These are phyloP conservation scores for Tenualosa thibaudeaui DNA, from an alignment of 2,797 vertebrate genomes.

Conservation along the genomic window DNA sequence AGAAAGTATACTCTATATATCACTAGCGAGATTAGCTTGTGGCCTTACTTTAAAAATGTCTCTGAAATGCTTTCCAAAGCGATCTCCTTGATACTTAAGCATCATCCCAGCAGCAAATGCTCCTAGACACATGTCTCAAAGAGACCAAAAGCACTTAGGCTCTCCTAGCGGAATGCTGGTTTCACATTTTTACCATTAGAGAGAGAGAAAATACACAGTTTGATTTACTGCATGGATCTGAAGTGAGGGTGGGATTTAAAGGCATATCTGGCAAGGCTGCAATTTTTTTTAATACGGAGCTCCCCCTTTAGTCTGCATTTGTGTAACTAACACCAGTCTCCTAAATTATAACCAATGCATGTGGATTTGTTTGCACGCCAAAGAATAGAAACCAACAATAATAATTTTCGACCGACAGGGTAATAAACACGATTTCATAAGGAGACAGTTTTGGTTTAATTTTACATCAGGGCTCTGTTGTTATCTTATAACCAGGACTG, in stretches of 20 bases:
- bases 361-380: too few species aligned
- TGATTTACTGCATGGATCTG: constrained; percentile 4
- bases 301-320: too few species aligned
- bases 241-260: background rate
- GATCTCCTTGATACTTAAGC: background rate
- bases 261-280: too few species aligned
- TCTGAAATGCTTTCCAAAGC: background rate
- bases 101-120: background rate
- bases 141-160: background rate
- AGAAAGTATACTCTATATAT: background rate
- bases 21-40: background rate
- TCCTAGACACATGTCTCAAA: background rate
- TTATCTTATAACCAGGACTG: too few species aligned
- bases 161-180: background rate
- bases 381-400: too few species aligned
- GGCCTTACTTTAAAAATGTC: background rate
- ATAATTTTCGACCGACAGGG: background rate
- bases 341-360: too few species aligned
- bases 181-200: background rate
- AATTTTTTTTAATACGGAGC: too few species aligned
- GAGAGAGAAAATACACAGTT: background rate
- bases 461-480: too few species aligned
- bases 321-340: too few species aligned
- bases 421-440: background rate
- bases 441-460: too few species aligned